Conservation (phyloP, 2,113 vertebrate genomes). For the Elaphurus davidianus region DNA sequence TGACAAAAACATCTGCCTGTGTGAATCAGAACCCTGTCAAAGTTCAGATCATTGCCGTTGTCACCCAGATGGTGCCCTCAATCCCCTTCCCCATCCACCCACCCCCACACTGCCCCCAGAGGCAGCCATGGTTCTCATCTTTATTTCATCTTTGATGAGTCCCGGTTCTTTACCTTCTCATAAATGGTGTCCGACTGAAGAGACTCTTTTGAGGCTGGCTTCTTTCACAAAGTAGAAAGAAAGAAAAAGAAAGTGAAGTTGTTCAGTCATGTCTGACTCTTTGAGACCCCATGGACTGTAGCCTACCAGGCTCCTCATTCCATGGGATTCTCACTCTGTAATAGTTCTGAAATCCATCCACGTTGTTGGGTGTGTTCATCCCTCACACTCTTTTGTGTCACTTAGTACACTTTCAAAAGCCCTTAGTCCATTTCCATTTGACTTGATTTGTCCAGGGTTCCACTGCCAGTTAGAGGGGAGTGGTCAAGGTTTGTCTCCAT, state of each 20-base stretch:
- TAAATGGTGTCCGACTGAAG: background rate
- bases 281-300: background rate
- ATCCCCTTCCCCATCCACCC: background rate
- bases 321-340: background rate
- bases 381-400: background rate
- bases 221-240: background rate
- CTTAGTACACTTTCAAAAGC: background rate
- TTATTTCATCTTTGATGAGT: background rate
- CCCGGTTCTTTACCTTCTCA: background rate
- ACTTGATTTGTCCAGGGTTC: background rate
- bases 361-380: fast-evolving
- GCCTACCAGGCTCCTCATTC: background rate
- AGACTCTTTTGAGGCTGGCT: background rate
- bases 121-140: background rate
- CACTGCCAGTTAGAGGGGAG: background rate
- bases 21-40: background rate
- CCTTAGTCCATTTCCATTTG: background rate
- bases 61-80: background rate
- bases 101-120: background rate
- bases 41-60: background rate
- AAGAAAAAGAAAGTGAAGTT: background rate
- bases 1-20: background rate
- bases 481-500: background rate
- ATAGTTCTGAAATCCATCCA: background rate
- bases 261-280: background rate